Evolutionary conservation across 1,140 invertebrate genomes (phyloP).

Genomic region (Anastrepha obliqua): DNA sequence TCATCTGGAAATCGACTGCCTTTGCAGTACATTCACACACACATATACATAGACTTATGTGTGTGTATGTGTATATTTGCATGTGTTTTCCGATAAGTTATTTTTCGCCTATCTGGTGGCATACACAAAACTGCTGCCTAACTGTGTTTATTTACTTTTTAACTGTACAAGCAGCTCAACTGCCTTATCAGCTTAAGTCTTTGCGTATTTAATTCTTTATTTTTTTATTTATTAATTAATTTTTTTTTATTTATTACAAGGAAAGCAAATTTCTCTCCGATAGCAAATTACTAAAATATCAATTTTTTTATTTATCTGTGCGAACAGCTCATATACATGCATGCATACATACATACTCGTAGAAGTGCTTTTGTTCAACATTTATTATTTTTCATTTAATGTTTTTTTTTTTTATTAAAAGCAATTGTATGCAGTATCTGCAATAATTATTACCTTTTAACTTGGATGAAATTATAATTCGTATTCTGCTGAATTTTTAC

Average conservation of each 20-base stretch:
- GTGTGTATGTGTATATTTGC: not conserved
- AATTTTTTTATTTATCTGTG: too few species aligned
- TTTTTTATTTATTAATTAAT: not conserved
- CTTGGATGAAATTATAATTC: too few species aligned
- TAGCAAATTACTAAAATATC: not conserved
- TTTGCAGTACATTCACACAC: not conserved
- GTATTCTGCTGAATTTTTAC: too few species aligned
- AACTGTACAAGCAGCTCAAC: not conserved
- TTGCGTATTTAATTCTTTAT: not conserved
- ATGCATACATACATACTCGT: not conserved
- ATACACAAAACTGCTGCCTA: too few species aligned
- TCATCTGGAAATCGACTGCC: not conserved
- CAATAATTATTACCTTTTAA: not conserved
- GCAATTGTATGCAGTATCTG: not conserved
- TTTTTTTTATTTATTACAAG: not conserved
- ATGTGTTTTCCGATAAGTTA: not conserved
- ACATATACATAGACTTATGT: too few species aligned
- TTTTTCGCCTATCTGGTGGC: not conserved
- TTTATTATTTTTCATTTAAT: not conserved
- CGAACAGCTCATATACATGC: not conserved
- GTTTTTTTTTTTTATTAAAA: not conserved
- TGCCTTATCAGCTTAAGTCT: not conserved
- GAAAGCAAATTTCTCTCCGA: not conserved
- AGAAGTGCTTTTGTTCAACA: not conserved
- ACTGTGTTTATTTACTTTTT: not conserved